These are phyloP conservation scores for Galeopterus variegatus DNA, from an alignment of 2,113 vertebrate genomes.

Conservation along the genomic window DNA sequence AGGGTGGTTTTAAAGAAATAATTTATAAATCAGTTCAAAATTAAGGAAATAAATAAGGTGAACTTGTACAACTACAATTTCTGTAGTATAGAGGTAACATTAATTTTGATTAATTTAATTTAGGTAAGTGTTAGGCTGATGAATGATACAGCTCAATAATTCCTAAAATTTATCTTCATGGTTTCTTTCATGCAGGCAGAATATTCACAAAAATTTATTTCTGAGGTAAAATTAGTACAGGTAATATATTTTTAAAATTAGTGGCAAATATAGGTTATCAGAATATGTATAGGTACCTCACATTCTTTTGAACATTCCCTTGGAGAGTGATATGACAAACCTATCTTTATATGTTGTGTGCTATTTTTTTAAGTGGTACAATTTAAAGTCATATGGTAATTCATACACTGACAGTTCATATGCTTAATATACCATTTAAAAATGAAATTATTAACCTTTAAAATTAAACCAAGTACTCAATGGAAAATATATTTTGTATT, in stretches of 20 bases:
- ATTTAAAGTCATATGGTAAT: constrained; percentile 29
- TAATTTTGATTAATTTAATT: background rate
- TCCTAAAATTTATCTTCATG: background rate
- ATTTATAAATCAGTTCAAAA: constrained; percentile 27
- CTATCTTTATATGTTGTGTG: background rate
- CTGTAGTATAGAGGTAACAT: background rate
- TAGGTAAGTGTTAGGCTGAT: constrained; percentile 8
- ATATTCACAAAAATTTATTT: constrained; percentile 38
- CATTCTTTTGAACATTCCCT: background rate
- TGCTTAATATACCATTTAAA: constrained; percentile 1
- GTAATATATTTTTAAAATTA: background rate
- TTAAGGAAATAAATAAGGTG: background rate
- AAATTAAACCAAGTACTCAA: background rate
- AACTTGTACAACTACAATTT: background rate
- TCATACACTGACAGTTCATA: background rate
- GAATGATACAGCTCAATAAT: background rate
- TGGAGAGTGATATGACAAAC: background rate
- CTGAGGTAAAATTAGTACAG: constrained; percentile 6
- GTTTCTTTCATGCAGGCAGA: background rate
- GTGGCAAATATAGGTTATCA: background rate
- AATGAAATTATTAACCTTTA: constrained; percentile 40
- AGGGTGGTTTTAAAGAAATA: constrained; percentile 46
- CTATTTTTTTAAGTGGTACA: constrained; percentile 17
- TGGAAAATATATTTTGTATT: constrained; percentile 39
- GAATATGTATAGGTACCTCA: background rate